Conservation (phyloP, 2,113 vertebrate species). For the Cyanoderma ruficeps region DNA sequence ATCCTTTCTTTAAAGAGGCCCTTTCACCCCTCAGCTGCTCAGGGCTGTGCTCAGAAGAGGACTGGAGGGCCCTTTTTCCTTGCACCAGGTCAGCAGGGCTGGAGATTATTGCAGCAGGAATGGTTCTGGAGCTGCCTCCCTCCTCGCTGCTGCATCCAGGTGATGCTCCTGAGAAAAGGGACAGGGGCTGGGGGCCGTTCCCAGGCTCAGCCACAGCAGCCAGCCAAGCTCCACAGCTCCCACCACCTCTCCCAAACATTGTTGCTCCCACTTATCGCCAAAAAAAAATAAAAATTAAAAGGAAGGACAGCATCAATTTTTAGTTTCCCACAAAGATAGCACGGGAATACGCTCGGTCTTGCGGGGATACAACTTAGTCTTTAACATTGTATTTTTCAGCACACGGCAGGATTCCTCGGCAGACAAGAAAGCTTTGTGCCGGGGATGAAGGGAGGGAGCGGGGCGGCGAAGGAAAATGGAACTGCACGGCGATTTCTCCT, state of each 20-base stretch:
- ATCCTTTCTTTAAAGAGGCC: background rate
- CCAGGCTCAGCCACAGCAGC: background rate
- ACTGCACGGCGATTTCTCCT: background rate
- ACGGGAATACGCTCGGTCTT: background rate
- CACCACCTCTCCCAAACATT: background rate
- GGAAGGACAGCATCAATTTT: background rate
- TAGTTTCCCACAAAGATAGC: background rate
- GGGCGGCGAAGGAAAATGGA: background rate
- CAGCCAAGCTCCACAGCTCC: background rate
- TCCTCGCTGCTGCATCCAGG: background rate
- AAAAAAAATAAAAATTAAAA: background rate
- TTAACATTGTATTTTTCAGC: background rate
- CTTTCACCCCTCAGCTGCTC: background rate
- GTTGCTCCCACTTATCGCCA: background rate
- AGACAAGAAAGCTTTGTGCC: background rate
- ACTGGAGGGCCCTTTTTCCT: background rate
- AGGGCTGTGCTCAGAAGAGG: rapidly evolving
- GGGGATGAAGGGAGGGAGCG: background rate
- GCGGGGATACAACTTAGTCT: background rate
- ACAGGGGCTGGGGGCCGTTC: background rate
- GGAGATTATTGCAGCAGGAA: background rate
- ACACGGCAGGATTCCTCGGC: background rate
- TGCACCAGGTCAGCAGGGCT: background rate
- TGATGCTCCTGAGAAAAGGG: background rate
- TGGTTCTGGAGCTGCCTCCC: background rate